Evolutionary conservation across 2,113 vertebrate genomes (phyloP), one percentile per base, ranked within the genome.

Genomic region (Misgurnus anguillicaudatus): DNA sequence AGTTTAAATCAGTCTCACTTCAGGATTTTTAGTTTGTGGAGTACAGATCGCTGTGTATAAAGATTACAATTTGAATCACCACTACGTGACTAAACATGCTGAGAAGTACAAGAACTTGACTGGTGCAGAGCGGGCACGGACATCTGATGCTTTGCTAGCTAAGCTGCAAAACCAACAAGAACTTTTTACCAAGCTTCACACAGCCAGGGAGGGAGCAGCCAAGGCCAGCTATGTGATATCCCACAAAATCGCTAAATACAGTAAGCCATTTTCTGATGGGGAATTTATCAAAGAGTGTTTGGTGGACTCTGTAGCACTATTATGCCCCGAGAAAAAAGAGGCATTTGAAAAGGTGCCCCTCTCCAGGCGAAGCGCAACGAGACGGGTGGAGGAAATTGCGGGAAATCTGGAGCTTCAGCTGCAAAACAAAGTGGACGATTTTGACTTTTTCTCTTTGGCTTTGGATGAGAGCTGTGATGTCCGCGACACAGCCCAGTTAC

Each of bases 221-320:
- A n/a, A n/a, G n/a, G n/a, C n/a, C n/a, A n/a, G n/a, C n/a, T n/a
- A n/a, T n/a, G n/a, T n/a, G n/a, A n/a, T n/a, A n/a, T n/a, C n/a
- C n/a, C n/a, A n/a, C n/a, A n/a, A n/a, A n/a, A n/a, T n/a, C n/a
- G n/a, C n/a, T n/a, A n/a, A n/a, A n/a, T n/a, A n/a, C n/a, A n/a
- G n/a, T n/a, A n/a, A n/a, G n/a, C n/a, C 64, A 42, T 68, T 68
- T 19, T 48, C 42, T 48, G 66, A 19, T 24, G n/a, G 21, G 13
- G 51, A 53, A 17, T 53, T 84, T 82, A 17, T 85, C 1, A 88
- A 84, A 16, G 55, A 83, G 21, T 80, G 84, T 31, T 77, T 86
- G 67, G 19, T 85, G 62, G 70, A 81, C 73, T 84, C 84, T 86
- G 77, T 57, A 31, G 65, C 62, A 2, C 55, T 83, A 6, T 75